Evolutionary conservation across 2,888 invertebrate genomes (phyloP), one percentile per base, ranked within the genome.

Genomic region (Altica lythri): DNA sequence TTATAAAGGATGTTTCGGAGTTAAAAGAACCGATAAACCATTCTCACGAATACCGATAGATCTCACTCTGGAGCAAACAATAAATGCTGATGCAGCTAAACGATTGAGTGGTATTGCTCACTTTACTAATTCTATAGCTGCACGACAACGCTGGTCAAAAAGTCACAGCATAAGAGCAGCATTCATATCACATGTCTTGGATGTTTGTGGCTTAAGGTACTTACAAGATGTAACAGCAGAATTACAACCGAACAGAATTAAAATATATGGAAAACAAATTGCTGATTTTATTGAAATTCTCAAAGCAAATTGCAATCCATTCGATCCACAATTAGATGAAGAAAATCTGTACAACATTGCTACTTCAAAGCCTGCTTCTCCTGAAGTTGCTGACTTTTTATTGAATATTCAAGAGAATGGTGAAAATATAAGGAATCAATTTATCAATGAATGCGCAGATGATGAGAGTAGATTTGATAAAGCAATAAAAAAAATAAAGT

Each of bases 11-110:
- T 62, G 49, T 9, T 64, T 65, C 53, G 65, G 64, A 8, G 52
- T 65, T 13, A 50, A 56, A 58, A 60, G 64, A 54, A 67, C 64
- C 4, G 14, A 16, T 2, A 63, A 63, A 48, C 53, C 59, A 52
- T 64, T 64, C 57, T 64, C 62, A 18, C 16, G 58, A 45, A 48
- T 57, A n/a, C 50, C 50, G 3, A 30, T 50, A 3, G 43, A 50
- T 19, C 29, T 29, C 22, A 44, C 51, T n/a, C 9, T 66, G 29
- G 63, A 65, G 38, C 67, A 67, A 25, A 64, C 61, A 6, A 59
- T 63, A n/a, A 65, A 65, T 61, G 68, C 43, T 13, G 43, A 43
- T 43, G 43, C 43, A 16, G 43, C 43, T 30, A 43, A 14, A 8
- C 6, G 17, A 12, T 29, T 43, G n/a, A 27, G 16, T 5, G 43